A percentile compares a stretch with the other conserved stretches of the same genome.
Evolutionary conservation across 2,113 vertebrate species (phyloP).

Genomic region (Zapus hudsonius): DNA sequence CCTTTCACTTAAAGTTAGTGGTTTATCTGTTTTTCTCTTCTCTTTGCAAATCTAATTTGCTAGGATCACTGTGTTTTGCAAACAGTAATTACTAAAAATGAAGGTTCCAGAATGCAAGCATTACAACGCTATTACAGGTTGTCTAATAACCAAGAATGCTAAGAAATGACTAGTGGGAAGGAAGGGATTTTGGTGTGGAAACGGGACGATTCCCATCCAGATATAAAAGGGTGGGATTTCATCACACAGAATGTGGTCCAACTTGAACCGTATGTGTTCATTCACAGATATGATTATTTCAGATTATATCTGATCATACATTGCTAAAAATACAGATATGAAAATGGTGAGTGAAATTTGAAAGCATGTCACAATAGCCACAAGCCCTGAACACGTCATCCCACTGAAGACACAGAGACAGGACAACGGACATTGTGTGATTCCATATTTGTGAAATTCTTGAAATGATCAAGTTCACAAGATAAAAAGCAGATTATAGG

Average conservation of each 20-base stretch:
- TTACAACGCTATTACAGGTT: not conserved
- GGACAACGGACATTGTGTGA: not conserved
- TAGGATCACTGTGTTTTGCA: not conserved
- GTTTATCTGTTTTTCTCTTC: not conserved
- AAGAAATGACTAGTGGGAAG: not conserved
- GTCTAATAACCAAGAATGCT: no score
- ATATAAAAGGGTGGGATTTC: not conserved
- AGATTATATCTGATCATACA: no score
- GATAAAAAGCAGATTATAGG: not conserved
- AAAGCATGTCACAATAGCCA: not conserved
- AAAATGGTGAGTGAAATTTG: not conserved
- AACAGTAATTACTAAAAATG: not conserved
- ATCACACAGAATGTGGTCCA: not conserved
- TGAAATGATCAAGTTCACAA: not conserved
- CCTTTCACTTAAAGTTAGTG: not conserved
- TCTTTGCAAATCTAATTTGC: not conserved
- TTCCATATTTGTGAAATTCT: not conserved
- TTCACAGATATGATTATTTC: not conserved
- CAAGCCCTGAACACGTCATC: not conserved
- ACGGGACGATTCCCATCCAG: not conserved
- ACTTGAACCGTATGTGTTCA: not conserved
- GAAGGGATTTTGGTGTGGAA: not conserved
- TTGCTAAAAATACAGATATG: not conserved
- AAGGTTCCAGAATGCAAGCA: not conserved
- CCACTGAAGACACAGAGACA: not conserved